Base-by-base conservation (phyloP, 2,888 invertebrate species). In the Oscheius sp. region DNA sequence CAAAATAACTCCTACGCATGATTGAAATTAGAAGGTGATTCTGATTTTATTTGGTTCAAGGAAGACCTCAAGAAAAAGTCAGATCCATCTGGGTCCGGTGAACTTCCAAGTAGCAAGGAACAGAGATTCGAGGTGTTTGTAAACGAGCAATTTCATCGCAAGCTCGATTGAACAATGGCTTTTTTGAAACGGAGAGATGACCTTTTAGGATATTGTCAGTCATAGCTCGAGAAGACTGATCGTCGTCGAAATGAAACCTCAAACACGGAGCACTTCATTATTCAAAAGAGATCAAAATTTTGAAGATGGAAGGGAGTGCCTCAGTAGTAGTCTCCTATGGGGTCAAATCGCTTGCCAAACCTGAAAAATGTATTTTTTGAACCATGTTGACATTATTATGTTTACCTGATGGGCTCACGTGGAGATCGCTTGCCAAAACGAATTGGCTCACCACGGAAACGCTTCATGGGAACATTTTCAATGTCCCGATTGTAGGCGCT, bases 381-480 rank as follows among this genome's bases (percentile, higher is more conserved):
- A 27, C 15, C 48, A 29, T 17, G 20, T 45, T 33, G n/a, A 25
- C 17, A 58, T 10, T 37, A 5, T n/a, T 77, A 10, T 79, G 12
- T 82, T 71, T 73, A 85, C 69, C 85, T 79, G 27, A 85, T 81
- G 23, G 85, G 84, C 68, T 85, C 84, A 39, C 84, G 77, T n/a
- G 78, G 79, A 27, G 79, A 76, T n/a, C 85, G 81, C 69, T 85
- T 85, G 25, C 84, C 84, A 64, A 84, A 84, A 42, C 84, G 79
- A 52, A 85, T 81, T 8, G 85, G 84, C 71, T 80, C 80, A 3
- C 77, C 80, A 33, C 80, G 77, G 42, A 79, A 74, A 31, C 80
- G 70, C 45, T 77, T 77, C n/a, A 66, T 66, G 37, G 61, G 61
- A 20, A 25, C 31, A 17, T 61, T 17, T 10, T 45, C 61, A 69